These are phyloP conservation scores for Epizoanthus ramosus DNA, from an alignment of 92 coral and sea anemone species.

Conservation along the genomic window DNA sequence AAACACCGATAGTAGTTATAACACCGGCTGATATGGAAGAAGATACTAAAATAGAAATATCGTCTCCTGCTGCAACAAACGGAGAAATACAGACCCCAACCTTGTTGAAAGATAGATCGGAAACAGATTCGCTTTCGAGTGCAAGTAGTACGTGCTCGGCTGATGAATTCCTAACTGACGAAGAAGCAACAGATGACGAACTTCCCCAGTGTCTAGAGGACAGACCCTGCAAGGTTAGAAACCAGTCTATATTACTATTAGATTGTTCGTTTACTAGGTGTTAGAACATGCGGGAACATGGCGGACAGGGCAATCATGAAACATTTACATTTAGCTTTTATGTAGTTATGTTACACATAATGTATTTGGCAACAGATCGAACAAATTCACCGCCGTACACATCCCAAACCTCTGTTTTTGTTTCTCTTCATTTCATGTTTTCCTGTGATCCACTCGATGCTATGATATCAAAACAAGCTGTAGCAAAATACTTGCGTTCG, in stretches of 20 bases:
- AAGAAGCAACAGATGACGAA: conserved; percentile 84
- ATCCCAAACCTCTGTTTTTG: conserved; percentile 1
- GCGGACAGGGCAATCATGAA: not conserved
- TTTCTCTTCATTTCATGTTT: conserved; percentile 9
- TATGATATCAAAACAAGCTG: conserved; percentile 42
- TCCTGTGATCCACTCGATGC: conserved; percentile 9
- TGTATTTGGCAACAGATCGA: not conserved
- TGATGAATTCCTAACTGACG: conserved; percentile 80
- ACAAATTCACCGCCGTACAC: not conserved
- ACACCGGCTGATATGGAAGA: conserved; percentile 72
- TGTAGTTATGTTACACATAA: not conserved
- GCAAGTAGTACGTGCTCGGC: conserved; percentile 67
- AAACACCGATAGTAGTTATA: conserved; percentile 72
- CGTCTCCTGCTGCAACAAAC: conserved; percentile 51
- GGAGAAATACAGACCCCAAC: conserved; percentile 59
- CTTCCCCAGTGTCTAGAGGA: conserved; percentile 64
- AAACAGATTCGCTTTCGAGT: conserved; percentile 77
- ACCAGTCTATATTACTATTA: not conserved
- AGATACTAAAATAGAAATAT: conserved; percentile 12
- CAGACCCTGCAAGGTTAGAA: conserved; percentile 70
- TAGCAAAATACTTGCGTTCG: conserved; percentile 12
- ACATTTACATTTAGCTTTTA: no score
- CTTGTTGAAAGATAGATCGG: conserved; percentile 65
- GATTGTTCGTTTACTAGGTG: not conserved
- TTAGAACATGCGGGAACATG: conserved; percentile 17